A percentile compares a stretch with the other conserved stretches of the same genome.
Conservation (phyloP, 2,797 vertebrate species). For the Gastrophryne carolinensis region DNA sequence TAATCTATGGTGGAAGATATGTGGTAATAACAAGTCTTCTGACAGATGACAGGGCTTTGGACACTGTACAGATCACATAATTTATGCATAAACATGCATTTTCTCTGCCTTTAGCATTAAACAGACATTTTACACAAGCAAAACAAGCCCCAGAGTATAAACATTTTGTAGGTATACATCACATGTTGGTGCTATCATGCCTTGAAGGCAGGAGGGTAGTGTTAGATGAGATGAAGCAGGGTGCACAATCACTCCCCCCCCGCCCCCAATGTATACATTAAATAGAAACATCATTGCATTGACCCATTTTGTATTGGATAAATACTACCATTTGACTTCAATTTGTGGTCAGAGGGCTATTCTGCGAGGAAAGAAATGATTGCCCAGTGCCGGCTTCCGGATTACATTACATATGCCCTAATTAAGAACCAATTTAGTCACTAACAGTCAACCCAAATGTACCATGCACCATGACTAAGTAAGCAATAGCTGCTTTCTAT, state of each 20-base stretch:
- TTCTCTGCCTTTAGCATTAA: slow-evolving; percentile 3
- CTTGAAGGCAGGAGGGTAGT: slow-evolving; percentile 52
- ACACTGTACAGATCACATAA: background rate
- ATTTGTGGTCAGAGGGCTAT: slow-evolving; percentile 57
- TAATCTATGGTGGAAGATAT: background rate
- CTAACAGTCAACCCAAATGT: slow-evolving; percentile 50
- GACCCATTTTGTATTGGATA: slow-evolving; percentile 53
- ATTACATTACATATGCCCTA: background rate
- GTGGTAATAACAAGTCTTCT: background rate
- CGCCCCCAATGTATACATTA: slow-evolving; percentile 49
- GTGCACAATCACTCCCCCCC: too few species aligned
- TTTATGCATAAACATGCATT: background rate
- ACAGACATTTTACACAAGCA: background rate
- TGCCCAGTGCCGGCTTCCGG: slow-evolving; percentile 55
- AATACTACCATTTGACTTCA: slow-evolving; percentile 63
- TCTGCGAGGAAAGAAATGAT: slow-evolving; percentile 52
- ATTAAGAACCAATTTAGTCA: slow-evolving; percentile 48
- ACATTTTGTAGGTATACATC: slow-evolving; percentile 41
- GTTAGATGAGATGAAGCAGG: slow-evolving; percentile 56
- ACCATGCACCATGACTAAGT: slow-evolving; percentile 23
- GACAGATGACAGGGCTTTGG: background rate
- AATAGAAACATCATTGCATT: slow-evolving; percentile 52
- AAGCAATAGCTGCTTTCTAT: slow-evolving; percentile 31
- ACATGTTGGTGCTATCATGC: background rate
- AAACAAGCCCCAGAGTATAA: slow-evolving; percentile 11